These are phyloP conservation scores for Neoaliturus tenellus DNA, from an alignment of 2,888 invertebrate genomes.

Conservation along the genomic window DNA sequence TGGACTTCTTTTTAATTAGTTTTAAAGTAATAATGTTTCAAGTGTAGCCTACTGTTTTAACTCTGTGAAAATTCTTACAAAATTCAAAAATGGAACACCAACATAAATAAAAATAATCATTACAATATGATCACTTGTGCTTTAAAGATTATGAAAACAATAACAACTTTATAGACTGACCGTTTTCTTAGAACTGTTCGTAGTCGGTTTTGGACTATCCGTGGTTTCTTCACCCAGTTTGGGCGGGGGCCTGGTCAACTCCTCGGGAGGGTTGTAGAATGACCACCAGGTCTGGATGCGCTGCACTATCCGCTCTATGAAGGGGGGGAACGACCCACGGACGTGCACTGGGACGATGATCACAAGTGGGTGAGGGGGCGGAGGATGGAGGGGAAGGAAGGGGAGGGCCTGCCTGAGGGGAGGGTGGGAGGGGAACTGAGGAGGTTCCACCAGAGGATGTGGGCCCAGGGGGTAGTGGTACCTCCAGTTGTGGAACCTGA, in stretches of 20 bases:
- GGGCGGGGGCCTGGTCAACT: constrained; percentile 59
- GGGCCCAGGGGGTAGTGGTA: constrained; percentile 1
- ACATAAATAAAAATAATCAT: too few relatives aligned
- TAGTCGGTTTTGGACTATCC: neutral
- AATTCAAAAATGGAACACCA: too few relatives aligned
- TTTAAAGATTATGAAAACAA: too few relatives aligned
- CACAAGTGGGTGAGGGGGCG: constrained; percentile 26
- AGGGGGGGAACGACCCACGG: constrained; percentile 76
- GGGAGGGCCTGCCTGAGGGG: neutral
- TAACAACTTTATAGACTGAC: too few relatives aligned
- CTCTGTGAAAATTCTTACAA: too few relatives aligned
- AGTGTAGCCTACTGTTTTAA: too few relatives aligned
- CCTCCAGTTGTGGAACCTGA: constrained; percentile 27
- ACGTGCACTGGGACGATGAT: constrained; percentile 61
- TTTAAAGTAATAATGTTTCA: too few relatives aligned
- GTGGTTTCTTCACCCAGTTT: neutral
- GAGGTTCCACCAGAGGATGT: constrained; percentile 20
- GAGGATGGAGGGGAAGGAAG: neutral
- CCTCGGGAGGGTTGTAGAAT: constrained; percentile 73
- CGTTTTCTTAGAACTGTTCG: constrained; percentile 15
- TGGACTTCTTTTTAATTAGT: too few relatives aligned
- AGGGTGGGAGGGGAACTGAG: constrained; percentile 7
- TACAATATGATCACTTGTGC: too few relatives aligned
- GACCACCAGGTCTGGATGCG: constrained; percentile 83
- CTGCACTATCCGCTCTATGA: constrained; percentile 82